Percentiles rank a stretch among this genome's conserved stretches.
Conservation (phyloP, 2,113 vertebrate genomes). For the Hyaena hyaena region DNA sequence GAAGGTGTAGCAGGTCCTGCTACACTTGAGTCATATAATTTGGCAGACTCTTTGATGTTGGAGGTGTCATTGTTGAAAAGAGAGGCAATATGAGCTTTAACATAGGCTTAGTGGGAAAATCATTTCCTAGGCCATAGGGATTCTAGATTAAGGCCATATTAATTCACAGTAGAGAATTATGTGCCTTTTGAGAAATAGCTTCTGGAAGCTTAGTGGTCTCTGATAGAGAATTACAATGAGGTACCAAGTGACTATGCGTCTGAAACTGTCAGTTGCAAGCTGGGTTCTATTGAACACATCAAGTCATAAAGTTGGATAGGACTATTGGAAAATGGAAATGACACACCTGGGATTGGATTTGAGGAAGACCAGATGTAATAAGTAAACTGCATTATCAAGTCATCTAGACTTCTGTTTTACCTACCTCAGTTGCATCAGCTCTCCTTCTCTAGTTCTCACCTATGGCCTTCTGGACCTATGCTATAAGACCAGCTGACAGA, state of each 20-base stretch:
- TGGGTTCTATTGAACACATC: background rate
- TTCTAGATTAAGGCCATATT: background rate
- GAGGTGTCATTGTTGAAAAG: background rate
- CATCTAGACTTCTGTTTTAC: background rate
- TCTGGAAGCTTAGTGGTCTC: background rate
- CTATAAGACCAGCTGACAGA: background rate
- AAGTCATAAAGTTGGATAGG: background rate
- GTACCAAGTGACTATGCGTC: background rate
- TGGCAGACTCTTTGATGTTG: background rate
- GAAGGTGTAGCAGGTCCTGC: background rate
- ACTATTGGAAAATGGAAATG: background rate
- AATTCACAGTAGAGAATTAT: background rate
- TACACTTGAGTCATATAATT: background rate
- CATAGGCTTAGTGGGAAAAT: background rate
- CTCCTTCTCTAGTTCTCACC: background rate
- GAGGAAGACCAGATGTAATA: background rate
- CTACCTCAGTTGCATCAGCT: background rate
- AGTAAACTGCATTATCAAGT: background rate
- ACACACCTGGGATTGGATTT: background rate
- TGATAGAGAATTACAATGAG: background rate
- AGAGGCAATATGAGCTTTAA: background rate
- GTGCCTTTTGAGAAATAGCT: constrained; percentile 4
- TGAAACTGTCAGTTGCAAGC: background rate
- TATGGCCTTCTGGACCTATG: background rate
- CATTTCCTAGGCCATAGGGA: background rate